Conservation (phyloP, 2,113 vertebrate species). For the Pteropus alecto region DNA sequence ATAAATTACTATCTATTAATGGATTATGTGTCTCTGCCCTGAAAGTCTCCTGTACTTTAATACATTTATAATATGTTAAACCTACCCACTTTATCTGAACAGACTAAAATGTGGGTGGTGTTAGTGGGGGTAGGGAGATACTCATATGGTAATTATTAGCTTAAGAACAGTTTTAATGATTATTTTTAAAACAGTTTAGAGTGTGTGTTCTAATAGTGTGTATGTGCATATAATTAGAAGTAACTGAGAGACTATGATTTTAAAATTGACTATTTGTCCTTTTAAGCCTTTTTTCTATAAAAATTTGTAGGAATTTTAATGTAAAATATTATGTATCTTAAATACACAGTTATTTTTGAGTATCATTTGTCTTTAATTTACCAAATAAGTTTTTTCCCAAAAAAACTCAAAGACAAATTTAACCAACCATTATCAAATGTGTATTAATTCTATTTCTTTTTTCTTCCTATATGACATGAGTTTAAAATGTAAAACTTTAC, state of each 20-base stretch:
- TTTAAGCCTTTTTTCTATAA: slow-evolving; percentile 51
- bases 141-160: slow-evolving; percentile 7
- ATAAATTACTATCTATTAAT: not conserved
- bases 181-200: slow-evolving; percentile 69
- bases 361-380: slow-evolving; percentile 69
- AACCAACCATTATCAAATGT: slow-evolving; percentile 5
- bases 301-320: slow-evolving; percentile 73
- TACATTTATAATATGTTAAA: slow-evolving; percentile 3
- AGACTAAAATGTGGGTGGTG: slow-evolving; percentile 49
- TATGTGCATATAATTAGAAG: slow-evolving; percentile 64
- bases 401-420: slow-evolving; percentile 9
- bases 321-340: slow-evolving; percentile 71
- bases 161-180: slow-evolving; percentile 72
- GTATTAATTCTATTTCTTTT: not conserved
- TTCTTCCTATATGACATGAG: not conserved
- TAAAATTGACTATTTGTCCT: slow-evolving; percentile 72
- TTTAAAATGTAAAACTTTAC: slow-evolving; percentile 44
- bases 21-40: not conserved
- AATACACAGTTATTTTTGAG: slow-evolving; percentile 71
- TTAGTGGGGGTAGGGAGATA: not conserved
- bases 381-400: slow-evolving; percentile 50
- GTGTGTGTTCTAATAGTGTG: slow-evolving; percentile 22
- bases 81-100: not conserved
- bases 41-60: slow-evolving; percentile 17
- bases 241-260: slow-evolving; percentile 66